Base-by-base conservation (phyloP, 2,888 invertebrate genomes). In the Pedicia rivosa region DNA sequence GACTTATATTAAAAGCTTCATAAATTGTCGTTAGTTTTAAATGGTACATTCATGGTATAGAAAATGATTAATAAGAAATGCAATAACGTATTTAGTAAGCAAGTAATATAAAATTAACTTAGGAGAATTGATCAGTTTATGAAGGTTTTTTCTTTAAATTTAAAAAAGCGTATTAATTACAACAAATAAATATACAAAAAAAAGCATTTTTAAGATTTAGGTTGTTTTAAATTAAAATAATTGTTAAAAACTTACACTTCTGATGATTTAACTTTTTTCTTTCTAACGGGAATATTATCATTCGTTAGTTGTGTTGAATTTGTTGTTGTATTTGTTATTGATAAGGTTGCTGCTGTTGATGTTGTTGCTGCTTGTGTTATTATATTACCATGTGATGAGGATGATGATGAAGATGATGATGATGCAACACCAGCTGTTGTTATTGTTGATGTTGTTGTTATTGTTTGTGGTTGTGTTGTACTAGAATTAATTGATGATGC, bases 401-500 rank as follows among this genome's bases (percentile, higher is more conserved):
- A n/a, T n/a, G n/a, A n/a, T 7, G 36, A 22, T 33, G 26, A 13
- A 10, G 36, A 13, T 26, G 36, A 13, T 9, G 36, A 24, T n/a
- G 37, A 28, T 12, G 38, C n/a, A 17, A 9, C 22, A 8, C 10
- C 15, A 12, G 38, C 7, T 9, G 34, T 3, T 8, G 15, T 34
- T 29, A 28, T 8, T 4, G 33, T 22, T 12, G 30, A 17, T 17
- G 31, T 22, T 20, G 19, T 26, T 37, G 64, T 43, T 67, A 48
- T 45, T 35, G 59, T n/a, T 25, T 25, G 78, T 55, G 86, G 82
- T 39, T 84, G 68, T 44, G 86, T 82, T 55, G 82, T 82, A 19
- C 84, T 86, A 3, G 83, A 30, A 9, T 29, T 24, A n/a, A n/a
- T n/a, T 37, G 64, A 43, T 67, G 48, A 45, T 35, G 59, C 9